Evolutionary conservation across 1,140 invertebrate species (phyloP).

Genomic region (Monomorium pharaonis): DNA sequence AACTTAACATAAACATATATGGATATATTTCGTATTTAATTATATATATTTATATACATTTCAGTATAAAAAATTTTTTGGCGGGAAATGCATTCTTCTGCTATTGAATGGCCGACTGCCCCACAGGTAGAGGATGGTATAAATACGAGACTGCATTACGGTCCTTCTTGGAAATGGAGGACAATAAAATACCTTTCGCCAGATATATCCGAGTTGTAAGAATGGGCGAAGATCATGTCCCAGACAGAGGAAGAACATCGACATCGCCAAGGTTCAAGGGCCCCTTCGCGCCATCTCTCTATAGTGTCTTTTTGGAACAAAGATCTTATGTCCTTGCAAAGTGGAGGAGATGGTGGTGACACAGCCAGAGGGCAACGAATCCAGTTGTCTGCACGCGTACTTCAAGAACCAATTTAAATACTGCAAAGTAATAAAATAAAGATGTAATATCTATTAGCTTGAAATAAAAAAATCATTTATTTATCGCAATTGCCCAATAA

Average conservation of each 20-base stretch:
- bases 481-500: not conserved
- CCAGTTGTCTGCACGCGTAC: not conserved
- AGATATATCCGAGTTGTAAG: conserved; percentile 6
- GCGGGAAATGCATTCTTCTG: conserved; percentile 7
- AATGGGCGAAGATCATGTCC: not conserved
- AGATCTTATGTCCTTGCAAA: conserved; percentile 53
- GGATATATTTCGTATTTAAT: too few relatives aligned
- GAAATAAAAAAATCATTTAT: not conserved
- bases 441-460: not conserved
- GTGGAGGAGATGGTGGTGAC: not conserved
- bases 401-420: conserved; percentile 4
- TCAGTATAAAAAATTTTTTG: too few relatives aligned
- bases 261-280: conserved; percentile 41
- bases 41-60: too few relatives aligned
- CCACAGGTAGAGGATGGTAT: conserved; percentile 6
- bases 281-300: conserved; percentile 7
- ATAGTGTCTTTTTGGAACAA: conserved; percentile 36
- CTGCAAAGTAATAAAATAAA: not conserved
- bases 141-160: conserved; percentile 29
- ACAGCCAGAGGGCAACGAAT: conserved; percentile 8
- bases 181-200: not conserved
- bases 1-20: too few relatives aligned
- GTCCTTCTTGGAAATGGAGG: conserved; percentile 17
- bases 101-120: conserved; percentile 28
- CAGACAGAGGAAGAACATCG: conserved; percentile 34